These are phyloP conservation scores for Galbula dea DNA, from an alignment of 2,113 vertebrate species.

Conservation along the genomic window DNA sequence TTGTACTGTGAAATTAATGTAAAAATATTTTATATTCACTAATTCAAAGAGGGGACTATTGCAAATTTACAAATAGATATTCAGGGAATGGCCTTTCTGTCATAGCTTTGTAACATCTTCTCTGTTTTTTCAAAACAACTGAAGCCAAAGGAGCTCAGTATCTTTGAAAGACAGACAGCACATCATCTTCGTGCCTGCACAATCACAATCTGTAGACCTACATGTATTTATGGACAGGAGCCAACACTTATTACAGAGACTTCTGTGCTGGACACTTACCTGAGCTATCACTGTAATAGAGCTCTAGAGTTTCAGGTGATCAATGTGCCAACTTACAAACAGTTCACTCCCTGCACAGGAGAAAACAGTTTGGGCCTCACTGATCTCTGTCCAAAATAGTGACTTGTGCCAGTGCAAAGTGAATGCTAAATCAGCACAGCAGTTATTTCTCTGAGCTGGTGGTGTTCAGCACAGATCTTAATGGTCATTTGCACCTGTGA, in stretches of 20 bases:
- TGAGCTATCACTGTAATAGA: neutral
- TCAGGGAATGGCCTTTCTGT: neutral
- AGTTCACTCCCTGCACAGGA: neutral
- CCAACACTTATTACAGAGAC: neutral
- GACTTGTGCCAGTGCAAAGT: neutral
- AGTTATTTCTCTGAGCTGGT: neutral
- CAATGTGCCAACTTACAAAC: neutral
- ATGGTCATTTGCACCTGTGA: neutral
- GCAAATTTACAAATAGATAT: neutral
- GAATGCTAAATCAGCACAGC: neutral
- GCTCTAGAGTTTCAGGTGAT: neutral
- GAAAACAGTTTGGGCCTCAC: neutral
- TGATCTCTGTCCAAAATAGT: neutral
- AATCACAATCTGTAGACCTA: neutral
- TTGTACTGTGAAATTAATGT: neutral
- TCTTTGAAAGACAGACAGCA: neutral
- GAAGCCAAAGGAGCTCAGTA: neutral
- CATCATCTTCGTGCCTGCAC: neutral
- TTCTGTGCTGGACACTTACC: neutral
- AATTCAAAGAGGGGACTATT: neutral
- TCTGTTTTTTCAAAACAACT: neutral
- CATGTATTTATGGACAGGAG: neutral
- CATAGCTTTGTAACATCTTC: neutral
- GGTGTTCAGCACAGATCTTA: neutral
- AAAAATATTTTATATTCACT: neutral